Evolutionary conservation across 2,797 vertebrate genomes (phyloP).

Genomic region (Sciurus carolinensis): DNA sequence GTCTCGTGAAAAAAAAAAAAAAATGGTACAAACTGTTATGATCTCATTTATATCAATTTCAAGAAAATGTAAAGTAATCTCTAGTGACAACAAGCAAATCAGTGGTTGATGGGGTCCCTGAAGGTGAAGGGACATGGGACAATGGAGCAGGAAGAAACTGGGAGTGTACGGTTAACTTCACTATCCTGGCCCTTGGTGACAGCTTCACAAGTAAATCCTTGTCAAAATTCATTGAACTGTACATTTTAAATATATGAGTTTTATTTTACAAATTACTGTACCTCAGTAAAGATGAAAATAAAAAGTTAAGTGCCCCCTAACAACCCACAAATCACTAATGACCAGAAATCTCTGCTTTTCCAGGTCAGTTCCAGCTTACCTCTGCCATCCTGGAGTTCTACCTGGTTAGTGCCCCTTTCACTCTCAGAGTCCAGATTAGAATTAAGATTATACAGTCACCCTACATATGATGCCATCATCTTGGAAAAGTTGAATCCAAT

Average conservation of each 20-base stretch:
- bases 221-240: background rate
- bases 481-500: background rate
- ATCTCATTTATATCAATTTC: background rate
- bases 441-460: background rate
- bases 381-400: background rate
- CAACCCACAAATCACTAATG: background rate
- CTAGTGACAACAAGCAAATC: background rate
- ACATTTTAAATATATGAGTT: background rate
- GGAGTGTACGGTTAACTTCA: background rate
- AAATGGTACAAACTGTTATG: background rate
- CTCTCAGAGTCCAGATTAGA: background rate
- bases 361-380: background rate
- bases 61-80: background rate
- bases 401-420: background rate
- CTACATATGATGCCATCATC: background rate
- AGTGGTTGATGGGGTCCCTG: background rate
- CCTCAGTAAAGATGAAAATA: background rate
- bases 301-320: background rate
- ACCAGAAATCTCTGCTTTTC: background rate
- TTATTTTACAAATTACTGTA: background rate
- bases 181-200: background rate
- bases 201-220: background rate
- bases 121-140: background rate
- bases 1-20: background rate
- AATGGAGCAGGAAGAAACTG: background rate